Percentiles rank a stretch among this genome's conserved stretches.
phyloP scores from a whole-genome alignment of 2,888 invertebrate genomes.

The Galeopsomyia nigrocyanea region DNA sequence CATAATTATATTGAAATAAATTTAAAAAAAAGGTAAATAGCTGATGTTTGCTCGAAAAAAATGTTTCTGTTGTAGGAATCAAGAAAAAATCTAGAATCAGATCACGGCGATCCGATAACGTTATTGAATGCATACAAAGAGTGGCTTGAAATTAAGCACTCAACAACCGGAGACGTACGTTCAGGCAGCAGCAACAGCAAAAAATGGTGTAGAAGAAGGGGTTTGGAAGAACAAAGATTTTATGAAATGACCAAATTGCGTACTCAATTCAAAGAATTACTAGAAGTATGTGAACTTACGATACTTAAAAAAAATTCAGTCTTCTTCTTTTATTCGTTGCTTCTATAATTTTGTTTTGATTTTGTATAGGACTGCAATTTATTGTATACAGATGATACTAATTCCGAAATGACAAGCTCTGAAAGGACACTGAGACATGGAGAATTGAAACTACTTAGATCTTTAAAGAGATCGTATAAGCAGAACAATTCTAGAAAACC shows the following conservation, averaged over 20 bases:
- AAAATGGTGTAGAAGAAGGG: slow-evolving; percentile 90
- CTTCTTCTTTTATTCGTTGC: too few species aligned
- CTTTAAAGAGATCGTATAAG: slow-evolving; percentile 81
- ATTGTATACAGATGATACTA: slow-evolving; percentile 71
- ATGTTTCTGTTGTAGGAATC: slow-evolving; percentile 71
- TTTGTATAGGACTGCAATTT: slow-evolving; percentile 74
- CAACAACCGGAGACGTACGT: slow-evolving; percentile 60
- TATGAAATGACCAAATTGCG: slow-evolving; percentile 96
- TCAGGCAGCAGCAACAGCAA: slow-evolving; percentile 65
- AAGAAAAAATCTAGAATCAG: slow-evolving; percentile 86
- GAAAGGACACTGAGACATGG: slow-evolving; percentile 89
- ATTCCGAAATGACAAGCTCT: slow-evolving; percentile 74
- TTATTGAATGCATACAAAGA: slow-evolving; percentile 88
- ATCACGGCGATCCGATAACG: slow-evolving; percentile 96
- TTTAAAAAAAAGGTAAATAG: background rate
- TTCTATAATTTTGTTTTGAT: slow-evolving; percentile 2
- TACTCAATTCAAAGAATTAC: slow-evolving; percentile 86
- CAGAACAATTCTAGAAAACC: slow-evolving; percentile 79
- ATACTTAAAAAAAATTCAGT: too few species aligned
- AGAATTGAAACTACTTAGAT: slow-evolving; percentile 88
- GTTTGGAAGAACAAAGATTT: slow-evolving; percentile 96
- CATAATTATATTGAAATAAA: slow-evolving; percentile 10
- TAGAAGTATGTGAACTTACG: slow-evolving; percentile 72
- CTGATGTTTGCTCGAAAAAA: background rate
- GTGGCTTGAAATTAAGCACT: slow-evolving; percentile 87